A percentile compares a stretch with the other conserved stretches of the same genome.
Conservation (phyloP, 2,113 vertebrate genomes). For the Paramisgurnus dabryanus region DNA sequence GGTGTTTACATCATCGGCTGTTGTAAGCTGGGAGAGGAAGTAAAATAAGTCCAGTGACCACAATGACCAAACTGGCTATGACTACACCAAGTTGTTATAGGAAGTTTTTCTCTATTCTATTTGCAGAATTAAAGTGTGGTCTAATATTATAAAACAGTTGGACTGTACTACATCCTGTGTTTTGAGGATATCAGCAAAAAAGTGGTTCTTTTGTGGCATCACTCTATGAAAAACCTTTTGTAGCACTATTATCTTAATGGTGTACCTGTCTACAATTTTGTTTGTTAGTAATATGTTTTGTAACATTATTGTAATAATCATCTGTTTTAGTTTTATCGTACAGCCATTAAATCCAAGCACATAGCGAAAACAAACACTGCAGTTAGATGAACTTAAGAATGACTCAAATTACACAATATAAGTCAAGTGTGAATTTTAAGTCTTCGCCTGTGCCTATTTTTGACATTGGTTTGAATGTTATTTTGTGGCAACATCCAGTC, state of each 20-base stretch:
- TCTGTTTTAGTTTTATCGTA: too few species aligned
- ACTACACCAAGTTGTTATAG: neutral
- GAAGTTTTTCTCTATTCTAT: neutral
- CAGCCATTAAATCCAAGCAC: too few species aligned
- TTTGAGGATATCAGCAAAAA: neutral
- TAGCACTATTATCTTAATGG: too few species aligned
- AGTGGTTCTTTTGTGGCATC: too few species aligned
- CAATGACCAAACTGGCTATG: neutral
- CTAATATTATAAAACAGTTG: neutral
- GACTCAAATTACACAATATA: neutral
- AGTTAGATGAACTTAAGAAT: neutral
- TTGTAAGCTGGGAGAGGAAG: slow-evolving; percentile 20
- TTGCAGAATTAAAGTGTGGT: neutral
- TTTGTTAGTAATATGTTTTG: too few species aligned
- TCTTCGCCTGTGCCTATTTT: neutral
- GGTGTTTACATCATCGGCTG: slow-evolving; percentile 33
- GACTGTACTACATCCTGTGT: neutral
- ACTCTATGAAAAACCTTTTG: too few species aligned
- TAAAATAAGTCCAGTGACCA: slow-evolving; percentile 25
- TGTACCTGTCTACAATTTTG: too few species aligned
- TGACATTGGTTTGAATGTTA: too few species aligned
- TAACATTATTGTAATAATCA: too few species aligned
- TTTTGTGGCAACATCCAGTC: too few species aligned
- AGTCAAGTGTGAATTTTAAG: neutral
- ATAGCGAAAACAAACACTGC: too few species aligned